phyloP scores from a whole-genome alignment of 2,113 vertebrate species.

The Leptobrachium ailaonicum region DNA sequence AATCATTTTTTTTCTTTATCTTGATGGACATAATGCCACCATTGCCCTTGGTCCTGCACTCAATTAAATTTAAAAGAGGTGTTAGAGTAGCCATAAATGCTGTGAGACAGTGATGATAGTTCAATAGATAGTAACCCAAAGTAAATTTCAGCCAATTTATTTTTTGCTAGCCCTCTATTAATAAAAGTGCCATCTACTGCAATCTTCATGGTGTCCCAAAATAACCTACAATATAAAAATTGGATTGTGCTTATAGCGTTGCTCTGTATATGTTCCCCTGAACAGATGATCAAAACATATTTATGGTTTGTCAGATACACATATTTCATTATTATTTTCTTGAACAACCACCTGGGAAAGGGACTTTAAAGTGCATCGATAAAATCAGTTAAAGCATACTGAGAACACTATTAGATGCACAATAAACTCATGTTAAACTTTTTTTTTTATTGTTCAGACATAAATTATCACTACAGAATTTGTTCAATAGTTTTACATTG shows the following conservation, averaged over 20 bases:
- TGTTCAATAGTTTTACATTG: constrained; percentile 46
- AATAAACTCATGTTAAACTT: constrained; percentile 43
- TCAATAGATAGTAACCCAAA: too few relatives aligned
- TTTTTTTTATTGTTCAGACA: constrained; percentile 26
- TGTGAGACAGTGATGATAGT: too few relatives aligned
- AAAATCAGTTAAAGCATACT: constrained; percentile 34
- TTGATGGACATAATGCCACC: too few relatives aligned
- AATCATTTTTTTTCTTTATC: too few relatives aligned
- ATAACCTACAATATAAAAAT: background rate
- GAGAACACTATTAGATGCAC: constrained; percentile 27
- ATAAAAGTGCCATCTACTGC: background rate
- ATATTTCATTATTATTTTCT: constrained; percentile 31
- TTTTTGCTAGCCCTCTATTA: too few relatives aligned
- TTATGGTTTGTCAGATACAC: constrained; percentile 1
- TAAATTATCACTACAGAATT: constrained; percentile 33
- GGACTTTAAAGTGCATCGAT: constrained; percentile 40
- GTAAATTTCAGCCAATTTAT: too few relatives aligned
- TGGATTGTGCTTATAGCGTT: background rate
- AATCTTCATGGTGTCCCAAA: background rate
- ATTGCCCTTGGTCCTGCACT: too few relatives aligned
- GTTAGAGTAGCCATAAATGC: too few relatives aligned
- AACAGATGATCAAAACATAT: constrained; percentile 7
- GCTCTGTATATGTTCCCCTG: background rate
- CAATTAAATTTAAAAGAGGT: too few relatives aligned
- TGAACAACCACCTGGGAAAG: constrained; percentile 11